Conservation (phyloP, 2,113 vertebrate genomes). For the Hemiprocne comata region DNA sequence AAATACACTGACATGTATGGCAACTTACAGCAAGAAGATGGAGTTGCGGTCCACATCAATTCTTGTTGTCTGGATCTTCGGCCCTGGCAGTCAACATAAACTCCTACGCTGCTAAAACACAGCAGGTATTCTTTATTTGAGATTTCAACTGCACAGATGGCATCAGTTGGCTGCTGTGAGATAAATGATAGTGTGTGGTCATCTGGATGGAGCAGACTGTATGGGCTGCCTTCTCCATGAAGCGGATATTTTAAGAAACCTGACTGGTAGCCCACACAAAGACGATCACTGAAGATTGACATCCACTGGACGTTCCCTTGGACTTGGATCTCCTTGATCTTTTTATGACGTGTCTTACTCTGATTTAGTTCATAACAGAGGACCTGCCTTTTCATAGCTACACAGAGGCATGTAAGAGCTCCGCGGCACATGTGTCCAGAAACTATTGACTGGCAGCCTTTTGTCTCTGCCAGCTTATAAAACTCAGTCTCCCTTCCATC, state of each 20-base stretch:
- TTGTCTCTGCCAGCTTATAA: conserved; percentile 92
- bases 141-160: conserved; percentile 96
- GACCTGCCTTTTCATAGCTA: conserved; percentile 95
- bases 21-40: conserved; percentile 91
- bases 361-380: conserved; percentile 96
- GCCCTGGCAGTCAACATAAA: conserved; percentile 97
- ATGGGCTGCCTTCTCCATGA: conserved; percentile 83
- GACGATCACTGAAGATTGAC: conserved; percentile 90
- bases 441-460: conserved; percentile 90
- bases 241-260: conserved; percentile 92
- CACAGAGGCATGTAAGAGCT: conserved; percentile 89
- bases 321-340: conserved; percentile 92
- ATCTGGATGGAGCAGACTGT: conserved; percentile 89
- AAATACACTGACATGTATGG: background rate
- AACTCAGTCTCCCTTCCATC: conserved; percentile 93
- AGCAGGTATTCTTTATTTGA: conserved; percentile 96
- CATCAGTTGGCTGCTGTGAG: conserved; percentile 87
- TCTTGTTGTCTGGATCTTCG: conserved; percentile 96
- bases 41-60: conserved; percentile 94
- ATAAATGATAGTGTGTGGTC: conserved; percentile 96
- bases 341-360: conserved; percentile 90
- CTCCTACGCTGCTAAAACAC: conserved; percentile 94
- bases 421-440: conserved; percentile 87
- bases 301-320: conserved; percentile 94
- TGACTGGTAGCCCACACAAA: conserved; percentile 93